Evolutionary conservation across 2,113 vertebrate species (phyloP).

Genomic region (Strigops habroptila): DNA sequence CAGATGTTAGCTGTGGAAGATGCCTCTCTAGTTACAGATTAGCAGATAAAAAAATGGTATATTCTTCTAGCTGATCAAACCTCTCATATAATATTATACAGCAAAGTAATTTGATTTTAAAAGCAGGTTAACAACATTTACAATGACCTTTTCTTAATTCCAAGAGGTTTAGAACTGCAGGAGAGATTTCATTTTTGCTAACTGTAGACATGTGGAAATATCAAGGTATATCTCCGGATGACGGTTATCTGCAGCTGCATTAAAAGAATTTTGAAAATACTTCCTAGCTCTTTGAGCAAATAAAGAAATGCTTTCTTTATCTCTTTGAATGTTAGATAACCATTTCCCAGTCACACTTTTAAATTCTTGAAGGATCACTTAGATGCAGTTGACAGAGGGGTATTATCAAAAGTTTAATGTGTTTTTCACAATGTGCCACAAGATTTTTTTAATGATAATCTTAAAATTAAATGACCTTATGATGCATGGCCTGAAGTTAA

Average conservation of each 20-base stretch:
- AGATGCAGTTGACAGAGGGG: not conserved
- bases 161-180: not conserved
- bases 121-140: not conserved
- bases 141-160: not conserved
- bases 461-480: not conserved
- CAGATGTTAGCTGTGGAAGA: not conserved
- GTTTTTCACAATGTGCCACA: not conserved
- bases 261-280: not conserved
- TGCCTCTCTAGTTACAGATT: not conserved
- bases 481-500: not conserved
- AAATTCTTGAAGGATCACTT: not conserved
- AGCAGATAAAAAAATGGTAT: not conserved
- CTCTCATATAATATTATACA: not conserved
- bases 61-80: not conserved
- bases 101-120: not conserved
- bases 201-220: not conserved
- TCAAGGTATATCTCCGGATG: not conserved
- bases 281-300: not conserved
- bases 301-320: not conserved
- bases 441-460: not conserved
- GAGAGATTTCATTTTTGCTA: not conserved
- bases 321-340: not conserved
- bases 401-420: not conserved
- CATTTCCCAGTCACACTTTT: not conserved
- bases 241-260: not conserved